Conservation (phyloP, 1,140 invertebrate species). For the Sycobia sp. region DNA sequence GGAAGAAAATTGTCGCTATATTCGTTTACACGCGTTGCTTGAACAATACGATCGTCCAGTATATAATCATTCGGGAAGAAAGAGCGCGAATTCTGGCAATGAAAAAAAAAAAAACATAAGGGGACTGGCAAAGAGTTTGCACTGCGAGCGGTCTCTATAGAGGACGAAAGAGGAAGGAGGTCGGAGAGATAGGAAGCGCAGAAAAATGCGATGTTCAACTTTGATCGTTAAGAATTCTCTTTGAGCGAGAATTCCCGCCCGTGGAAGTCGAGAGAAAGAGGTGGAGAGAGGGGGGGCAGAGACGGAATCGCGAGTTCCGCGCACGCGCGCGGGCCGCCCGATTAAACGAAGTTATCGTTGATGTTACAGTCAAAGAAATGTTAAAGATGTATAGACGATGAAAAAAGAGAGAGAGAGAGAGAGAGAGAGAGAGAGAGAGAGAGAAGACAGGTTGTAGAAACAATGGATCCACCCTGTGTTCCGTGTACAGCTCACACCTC, state of each 20-base stretch:
- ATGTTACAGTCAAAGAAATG: constrained; percentile 35
- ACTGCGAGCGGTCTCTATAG: not conserved
- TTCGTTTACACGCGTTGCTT: too few species aligned
- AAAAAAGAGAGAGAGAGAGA: not conserved
- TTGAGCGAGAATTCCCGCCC: constrained; percentile 29
- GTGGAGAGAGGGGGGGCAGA: too few species aligned
- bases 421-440: constrained; percentile 7
- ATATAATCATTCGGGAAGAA: too few species aligned
- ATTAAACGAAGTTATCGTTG: constrained; percentile 32
- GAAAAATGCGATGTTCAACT: constrained; percentile 29
- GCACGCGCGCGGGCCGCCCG: constrained; percentile 24
- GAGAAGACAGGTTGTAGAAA: not conserved
- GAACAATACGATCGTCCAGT: too few species aligned
- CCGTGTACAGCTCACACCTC: not conserved
- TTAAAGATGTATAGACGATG: constrained; percentile 28
- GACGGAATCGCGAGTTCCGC: constrained; percentile 34
- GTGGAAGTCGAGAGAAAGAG: too few species aligned
- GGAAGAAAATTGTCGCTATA: too few species aligned
- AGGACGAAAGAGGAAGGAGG: constrained; percentile 1
- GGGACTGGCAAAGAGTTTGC: too few species aligned
- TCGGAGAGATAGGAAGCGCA: not conserved
- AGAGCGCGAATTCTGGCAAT: too few species aligned
- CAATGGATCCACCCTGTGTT: constrained; percentile 13
- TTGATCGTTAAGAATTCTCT: constrained; percentile 37
- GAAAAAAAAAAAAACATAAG: too few species aligned